These are phyloP conservation scores for Pachyrhynchus sulphureomaculatus DNA, from an alignment of 1,140 invertebrate species.

Conservation along the genomic window DNA sequence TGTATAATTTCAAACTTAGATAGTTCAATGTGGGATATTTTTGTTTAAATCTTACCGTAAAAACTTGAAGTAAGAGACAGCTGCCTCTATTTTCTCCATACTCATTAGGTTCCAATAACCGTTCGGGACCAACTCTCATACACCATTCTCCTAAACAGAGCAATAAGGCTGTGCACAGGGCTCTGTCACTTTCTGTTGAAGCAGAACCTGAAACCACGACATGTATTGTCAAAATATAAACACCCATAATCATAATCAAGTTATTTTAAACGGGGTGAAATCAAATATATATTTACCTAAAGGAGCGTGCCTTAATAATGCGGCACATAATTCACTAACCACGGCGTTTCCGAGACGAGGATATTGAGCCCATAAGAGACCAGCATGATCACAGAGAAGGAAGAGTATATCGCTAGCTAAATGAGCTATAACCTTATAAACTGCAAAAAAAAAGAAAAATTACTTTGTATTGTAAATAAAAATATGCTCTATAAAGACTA, in stretches of 20 bases:
- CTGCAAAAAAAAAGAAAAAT: slow-evolving; percentile 56
- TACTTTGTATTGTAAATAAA: no score
- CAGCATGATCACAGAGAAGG: slow-evolving; percentile 78
- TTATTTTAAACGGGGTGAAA: no score
- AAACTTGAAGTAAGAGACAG: slow-evolving; percentile 62
- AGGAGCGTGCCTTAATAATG: slow-evolving; percentile 52
- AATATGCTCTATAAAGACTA: no score
- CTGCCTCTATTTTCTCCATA: slow-evolving; percentile 52
- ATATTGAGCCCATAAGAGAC: slow-evolving; percentile 71
- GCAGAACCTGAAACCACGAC: slow-evolving; percentile 32
- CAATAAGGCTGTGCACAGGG: slow-evolving; percentile 79
- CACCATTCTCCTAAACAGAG: slow-evolving; percentile 94
- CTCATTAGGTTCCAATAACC: slow-evolving; percentile 53
- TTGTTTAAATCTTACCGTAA: slow-evolving; percentile 58
- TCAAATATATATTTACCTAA: slow-evolving; percentile 26
- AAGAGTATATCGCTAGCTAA: slow-evolving; percentile 84
- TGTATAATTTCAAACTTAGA: no score
- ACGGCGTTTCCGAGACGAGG: slow-evolving; percentile 76
- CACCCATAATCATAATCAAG: no score
- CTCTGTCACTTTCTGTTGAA: slow-evolving; percentile 64
- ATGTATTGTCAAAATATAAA: no score
- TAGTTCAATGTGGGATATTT: no score
- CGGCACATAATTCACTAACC: slow-evolving; percentile 57
- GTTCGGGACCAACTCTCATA: slow-evolving; percentile 66
- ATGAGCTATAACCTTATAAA: slow-evolving; percentile 81